Conservation (phyloP, 1,140 invertebrate genomes). For the Drosophila teissieri region DNA sequence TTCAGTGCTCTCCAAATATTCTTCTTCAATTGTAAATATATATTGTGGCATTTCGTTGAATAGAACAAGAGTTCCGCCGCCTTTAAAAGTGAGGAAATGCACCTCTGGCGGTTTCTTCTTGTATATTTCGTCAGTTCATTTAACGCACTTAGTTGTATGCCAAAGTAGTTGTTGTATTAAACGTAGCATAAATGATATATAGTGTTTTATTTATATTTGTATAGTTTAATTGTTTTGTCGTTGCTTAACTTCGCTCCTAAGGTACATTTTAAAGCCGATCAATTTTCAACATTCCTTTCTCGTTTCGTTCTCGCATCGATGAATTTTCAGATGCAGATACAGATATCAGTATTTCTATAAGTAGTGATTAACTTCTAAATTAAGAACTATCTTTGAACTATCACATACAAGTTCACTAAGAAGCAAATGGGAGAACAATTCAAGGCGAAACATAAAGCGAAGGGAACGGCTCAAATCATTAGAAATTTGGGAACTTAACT, state of each 20-base stretch:
- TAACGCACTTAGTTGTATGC: constrained; percentile 11
- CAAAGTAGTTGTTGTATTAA: not conserved
- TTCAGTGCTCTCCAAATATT: not conserved
- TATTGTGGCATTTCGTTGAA: constrained; percentile 28
- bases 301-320: not conserved
- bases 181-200: constrained; percentile 5
- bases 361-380: constrained; percentile 46
- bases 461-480: not conserved
- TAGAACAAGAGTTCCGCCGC: not conserved
- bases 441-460: constrained; percentile 13
- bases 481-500: not conserved
- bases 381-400: constrained; percentile 83
- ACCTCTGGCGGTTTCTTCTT: not conserved
- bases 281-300: constrained; percentile 32
- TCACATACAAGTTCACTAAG: constrained; percentile 83
- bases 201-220: constrained; percentile 6
- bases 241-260: constrained; percentile 35
- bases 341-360: constrained; percentile 18
- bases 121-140: constrained; percentile 21
- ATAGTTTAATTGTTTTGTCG: constrained; percentile 15
- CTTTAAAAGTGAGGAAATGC: not conserved
- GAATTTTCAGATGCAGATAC: not conserved
- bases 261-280: constrained; percentile 62
- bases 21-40: constrained; percentile 19
- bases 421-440: constrained; percentile 39